phyloP scores from a whole-genome alignment of 2,888 invertebrate genomes.

The Furcula furcula region DNA sequence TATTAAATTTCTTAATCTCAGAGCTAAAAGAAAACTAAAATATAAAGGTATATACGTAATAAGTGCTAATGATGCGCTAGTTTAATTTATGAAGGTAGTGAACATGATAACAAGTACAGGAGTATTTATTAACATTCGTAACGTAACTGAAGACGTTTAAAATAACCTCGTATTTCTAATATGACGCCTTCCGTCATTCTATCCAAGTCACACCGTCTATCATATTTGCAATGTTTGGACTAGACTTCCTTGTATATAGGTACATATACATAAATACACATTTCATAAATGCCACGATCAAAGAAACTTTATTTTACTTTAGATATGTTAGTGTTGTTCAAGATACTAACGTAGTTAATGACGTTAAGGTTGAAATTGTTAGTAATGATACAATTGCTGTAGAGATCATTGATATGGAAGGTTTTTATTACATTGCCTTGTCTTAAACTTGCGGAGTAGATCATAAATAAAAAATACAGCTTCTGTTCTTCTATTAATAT shows the following conservation, averaged over 20 bases:
- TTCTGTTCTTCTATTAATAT: too few species aligned
- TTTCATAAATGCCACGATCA: constrained; percentile 15
- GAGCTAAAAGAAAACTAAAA: too few species aligned
- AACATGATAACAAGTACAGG: too few species aligned
- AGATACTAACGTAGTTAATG: constrained; percentile 4
- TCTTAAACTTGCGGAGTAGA: too few species aligned
- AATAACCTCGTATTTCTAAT: constrained; percentile 2
- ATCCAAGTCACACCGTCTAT: constrained; percentile 19
- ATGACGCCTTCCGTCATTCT: constrained; percentile 22
- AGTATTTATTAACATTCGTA: constrained; percentile 14
- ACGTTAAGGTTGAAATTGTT: constrained; percentile 5
- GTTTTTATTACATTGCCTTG: constrained; percentile 5
- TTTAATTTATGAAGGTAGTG: too few species aligned
- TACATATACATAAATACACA: too few species aligned
- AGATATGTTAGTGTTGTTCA: neutral
- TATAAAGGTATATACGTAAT: too few species aligned
- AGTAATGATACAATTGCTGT: neutral
- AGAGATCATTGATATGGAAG: constrained; percentile 8
- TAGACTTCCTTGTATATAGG: constrained; percentile 32
- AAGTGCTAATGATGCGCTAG: too few species aligned
- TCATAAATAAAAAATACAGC: too few species aligned
- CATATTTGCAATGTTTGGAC: constrained; percentile 29
- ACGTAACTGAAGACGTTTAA: neutral
- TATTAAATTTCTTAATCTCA: too few species aligned
- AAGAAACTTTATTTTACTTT: constrained; percentile 2